Conservation (phyloP, 2,113 vertebrate species). For the Nycticebus coucang region DNA sequence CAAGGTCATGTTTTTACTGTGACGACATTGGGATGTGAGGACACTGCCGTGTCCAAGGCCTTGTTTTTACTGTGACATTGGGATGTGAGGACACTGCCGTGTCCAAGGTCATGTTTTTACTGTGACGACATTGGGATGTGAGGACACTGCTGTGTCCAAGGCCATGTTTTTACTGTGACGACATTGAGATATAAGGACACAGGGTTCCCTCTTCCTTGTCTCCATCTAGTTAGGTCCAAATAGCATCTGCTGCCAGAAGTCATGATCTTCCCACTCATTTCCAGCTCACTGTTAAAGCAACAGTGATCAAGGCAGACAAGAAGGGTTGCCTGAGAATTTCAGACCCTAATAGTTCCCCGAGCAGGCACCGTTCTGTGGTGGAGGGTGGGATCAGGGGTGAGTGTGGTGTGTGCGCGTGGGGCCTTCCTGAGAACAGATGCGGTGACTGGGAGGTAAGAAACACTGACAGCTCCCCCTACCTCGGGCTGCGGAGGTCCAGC, state of each 20-base stretch:
- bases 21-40: too few species aligned
- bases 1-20: too few species aligned
- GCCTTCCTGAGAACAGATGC: too few species aligned
- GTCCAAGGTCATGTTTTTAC: too few species aligned
- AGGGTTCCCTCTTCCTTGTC: neutral
- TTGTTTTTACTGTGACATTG: too few species aligned
- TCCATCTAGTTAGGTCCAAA: neutral
- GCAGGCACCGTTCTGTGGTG: neutral
- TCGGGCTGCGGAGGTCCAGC: neutral
- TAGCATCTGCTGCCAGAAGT: neutral
- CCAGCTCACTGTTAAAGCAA: neutral
- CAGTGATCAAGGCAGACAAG: neutral
- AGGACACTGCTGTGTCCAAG: too few species aligned
- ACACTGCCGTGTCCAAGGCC: too few species aligned
- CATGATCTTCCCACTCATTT: neutral
- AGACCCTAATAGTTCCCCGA: neutral
- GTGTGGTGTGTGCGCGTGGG: rapidly evolving
- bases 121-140: too few species aligned
- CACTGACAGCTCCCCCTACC: neutral
- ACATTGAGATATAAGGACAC: too few species aligned
- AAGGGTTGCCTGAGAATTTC: neutral
- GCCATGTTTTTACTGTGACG: too few species aligned
- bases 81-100: too few species aligned
- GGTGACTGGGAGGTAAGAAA: neutral
- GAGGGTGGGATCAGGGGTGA: neutral